phyloP scores from a whole-genome alignment of 64 coral and sea anemone genomes.

The Montipora sp. region DNA sequence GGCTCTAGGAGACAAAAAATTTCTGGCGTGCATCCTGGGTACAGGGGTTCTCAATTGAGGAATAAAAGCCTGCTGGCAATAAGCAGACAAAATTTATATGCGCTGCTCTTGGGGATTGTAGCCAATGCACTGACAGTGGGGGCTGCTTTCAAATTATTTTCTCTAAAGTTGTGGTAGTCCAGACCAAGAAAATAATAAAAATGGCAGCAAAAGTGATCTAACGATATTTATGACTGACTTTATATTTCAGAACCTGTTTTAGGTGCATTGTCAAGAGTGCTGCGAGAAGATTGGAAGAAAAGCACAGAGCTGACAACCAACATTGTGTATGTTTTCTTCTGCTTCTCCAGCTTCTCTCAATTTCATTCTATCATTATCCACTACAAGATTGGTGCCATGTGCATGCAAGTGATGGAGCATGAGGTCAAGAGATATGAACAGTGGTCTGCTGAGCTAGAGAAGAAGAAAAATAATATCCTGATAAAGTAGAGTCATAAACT shows the following conservation, averaged over 20 bases:
- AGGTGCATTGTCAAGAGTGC: conserved; percentile 86
- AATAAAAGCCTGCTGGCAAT: too few relatives aligned
- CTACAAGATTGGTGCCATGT: conserved; percentile 95
- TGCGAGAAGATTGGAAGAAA: conserved; percentile 97
- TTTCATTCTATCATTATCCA: conserved; percentile 95
- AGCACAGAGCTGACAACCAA: conserved; percentile 97
- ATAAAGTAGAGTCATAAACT: not conserved
- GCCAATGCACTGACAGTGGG: too few relatives aligned
- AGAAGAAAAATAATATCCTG: conserved; percentile 98
- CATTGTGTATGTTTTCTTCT: conserved; percentile 99
- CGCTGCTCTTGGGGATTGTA: too few relatives aligned
- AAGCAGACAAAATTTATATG: too few relatives aligned
- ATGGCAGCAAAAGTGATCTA: too few relatives aligned
- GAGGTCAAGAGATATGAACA: conserved; percentile 86
- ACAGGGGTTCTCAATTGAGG: too few relatives aligned
- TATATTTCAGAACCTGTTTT: conserved; percentile 84
- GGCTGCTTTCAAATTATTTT: too few relatives aligned
- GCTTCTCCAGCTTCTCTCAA: conserved; percentile 98
- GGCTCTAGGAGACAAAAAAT: too few relatives aligned
- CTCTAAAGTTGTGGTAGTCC: too few relatives aligned
- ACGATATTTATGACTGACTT: not conserved
- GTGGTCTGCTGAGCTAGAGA: conserved; percentile 95
- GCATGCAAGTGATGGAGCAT: conserved; percentile 95
- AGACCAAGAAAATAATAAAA: too few relatives aligned
- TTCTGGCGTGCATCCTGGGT: too few relatives aligned